These are phyloP conservation scores for Telmatochromis brachygnathus DNA, from an alignment of 2,113 vertebrate species.

Conservation along the genomic window DNA sequence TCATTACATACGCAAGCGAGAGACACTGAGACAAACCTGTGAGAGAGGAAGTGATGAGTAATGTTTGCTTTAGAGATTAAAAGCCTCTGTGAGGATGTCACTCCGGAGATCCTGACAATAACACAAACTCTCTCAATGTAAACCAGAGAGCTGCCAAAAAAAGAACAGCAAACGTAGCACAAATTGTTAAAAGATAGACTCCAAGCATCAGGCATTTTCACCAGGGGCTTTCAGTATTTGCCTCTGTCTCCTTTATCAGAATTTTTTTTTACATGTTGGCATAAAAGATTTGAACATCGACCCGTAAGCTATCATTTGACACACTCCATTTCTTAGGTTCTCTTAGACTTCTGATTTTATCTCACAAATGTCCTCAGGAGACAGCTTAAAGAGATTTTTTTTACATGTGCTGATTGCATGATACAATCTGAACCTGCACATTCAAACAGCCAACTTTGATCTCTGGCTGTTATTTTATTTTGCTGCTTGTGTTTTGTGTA, in stretches of 20 bases:
- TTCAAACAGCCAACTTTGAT: not conserved
- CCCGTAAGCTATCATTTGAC: not conserved
- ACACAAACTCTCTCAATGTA: not conserved
- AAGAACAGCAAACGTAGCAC: not conserved
- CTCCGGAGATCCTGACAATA: not conserved
- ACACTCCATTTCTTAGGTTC: not conserved
- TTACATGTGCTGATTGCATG: not conserved
- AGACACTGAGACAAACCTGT: not conserved
- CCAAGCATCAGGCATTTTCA: not conserved
- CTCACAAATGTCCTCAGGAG: not conserved
- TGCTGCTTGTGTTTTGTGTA: not conserved
- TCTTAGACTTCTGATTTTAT: not conserved
- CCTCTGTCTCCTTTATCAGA: not conserved
- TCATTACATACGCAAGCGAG: not conserved
- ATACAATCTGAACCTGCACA: not conserved
- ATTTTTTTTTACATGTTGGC: not conserved
- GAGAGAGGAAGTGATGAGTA: constrained; percentile 31
- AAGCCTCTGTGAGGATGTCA: not conserved
- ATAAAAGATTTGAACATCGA: not conserved
- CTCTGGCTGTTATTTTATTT: not conserved
- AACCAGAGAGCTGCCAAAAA: not conserved
- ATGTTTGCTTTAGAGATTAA: constrained; percentile 14
- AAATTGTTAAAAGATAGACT: not conserved
- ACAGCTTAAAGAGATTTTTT: not conserved
- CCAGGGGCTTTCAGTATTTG: not conserved